Evolutionary conservation across 64 coral and sea anemone genomes (phyloP).

Genomic region (Acropora yongei): DNA sequence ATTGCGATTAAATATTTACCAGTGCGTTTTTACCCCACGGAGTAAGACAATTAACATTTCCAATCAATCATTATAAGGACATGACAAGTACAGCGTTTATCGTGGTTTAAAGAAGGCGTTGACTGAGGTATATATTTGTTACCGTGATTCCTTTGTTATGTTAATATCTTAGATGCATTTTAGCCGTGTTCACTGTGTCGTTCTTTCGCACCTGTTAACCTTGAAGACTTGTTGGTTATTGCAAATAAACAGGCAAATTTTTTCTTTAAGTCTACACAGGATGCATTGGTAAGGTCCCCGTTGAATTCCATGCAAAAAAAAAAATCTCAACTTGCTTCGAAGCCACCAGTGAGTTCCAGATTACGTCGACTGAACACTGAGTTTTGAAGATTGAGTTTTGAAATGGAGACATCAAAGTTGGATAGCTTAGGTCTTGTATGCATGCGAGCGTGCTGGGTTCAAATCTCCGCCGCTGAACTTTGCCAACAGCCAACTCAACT

Average conservation of each 20-base stretch:
- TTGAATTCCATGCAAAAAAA: no score
- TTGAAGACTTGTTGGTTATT: constrained; percentile 16
- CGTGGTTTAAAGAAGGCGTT: not conserved
- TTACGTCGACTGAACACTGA: no score
- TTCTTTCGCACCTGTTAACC: constrained; percentile 29
- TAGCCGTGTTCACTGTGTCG: constrained; percentile 25
- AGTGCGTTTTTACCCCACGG: not conserved
- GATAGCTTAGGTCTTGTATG: no score
- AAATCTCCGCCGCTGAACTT: no score
- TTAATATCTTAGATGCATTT: not conserved
- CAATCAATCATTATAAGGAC: not conserved
- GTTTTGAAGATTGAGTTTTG: no score
- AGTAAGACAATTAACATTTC: not conserved
- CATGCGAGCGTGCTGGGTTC: no score
- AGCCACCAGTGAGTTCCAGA: no score
- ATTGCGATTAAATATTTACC: constrained; percentile 44
- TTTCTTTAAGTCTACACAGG: not conserved
- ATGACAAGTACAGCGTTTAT: not conserved
- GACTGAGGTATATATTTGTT: not conserved
- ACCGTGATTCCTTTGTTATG: not conserved
- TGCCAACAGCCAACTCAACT: no score
- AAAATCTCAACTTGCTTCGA: no score
- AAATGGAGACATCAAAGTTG: no score
- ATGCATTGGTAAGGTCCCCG: no score
- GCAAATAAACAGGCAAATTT: not conserved